A percentile compares a stretch with the other conserved stretches of the same genome.
Evolutionary conservation across 2,797 vertebrate genomes (phyloP).

Genomic region (Pristis pectinata): DNA sequence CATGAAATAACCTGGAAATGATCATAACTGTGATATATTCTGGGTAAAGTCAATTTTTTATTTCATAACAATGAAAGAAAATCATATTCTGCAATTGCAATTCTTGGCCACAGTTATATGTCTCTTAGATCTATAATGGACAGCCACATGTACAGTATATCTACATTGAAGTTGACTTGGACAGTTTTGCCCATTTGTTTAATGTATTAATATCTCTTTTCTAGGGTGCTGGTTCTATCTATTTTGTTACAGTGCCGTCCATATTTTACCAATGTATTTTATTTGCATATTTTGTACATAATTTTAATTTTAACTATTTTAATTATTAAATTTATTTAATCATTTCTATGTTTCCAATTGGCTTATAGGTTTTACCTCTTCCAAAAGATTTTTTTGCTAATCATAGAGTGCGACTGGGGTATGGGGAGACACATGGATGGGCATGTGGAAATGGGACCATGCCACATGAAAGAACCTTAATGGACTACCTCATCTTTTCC

Average conservation of each 20-base stretch:
- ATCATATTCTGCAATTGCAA: too few relatives aligned
- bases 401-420: neutral
- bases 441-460: neutral
- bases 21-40: too few relatives aligned
- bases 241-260: too few relatives aligned
- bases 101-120: too few relatives aligned
- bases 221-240: neutral
- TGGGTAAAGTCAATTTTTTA: too few relatives aligned
- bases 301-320: neutral
- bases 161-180: too few relatives aligned
- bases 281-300: neutral
- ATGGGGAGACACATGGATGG: neutral
- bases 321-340: neutral
- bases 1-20: too few relatives aligned
- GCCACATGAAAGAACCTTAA: neutral
- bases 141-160: too few relatives aligned
- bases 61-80: too few relatives aligned
- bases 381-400: neutral
- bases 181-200: neutral
- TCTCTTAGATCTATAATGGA: too few relatives aligned
- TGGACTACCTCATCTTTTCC: neutral
- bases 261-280: neutral
- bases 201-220: neutral
- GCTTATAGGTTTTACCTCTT: neutral
- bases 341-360: neutral